Conservation (phyloP, 1,140 invertebrate genomes). For the Drosophila teissieri region DNA sequence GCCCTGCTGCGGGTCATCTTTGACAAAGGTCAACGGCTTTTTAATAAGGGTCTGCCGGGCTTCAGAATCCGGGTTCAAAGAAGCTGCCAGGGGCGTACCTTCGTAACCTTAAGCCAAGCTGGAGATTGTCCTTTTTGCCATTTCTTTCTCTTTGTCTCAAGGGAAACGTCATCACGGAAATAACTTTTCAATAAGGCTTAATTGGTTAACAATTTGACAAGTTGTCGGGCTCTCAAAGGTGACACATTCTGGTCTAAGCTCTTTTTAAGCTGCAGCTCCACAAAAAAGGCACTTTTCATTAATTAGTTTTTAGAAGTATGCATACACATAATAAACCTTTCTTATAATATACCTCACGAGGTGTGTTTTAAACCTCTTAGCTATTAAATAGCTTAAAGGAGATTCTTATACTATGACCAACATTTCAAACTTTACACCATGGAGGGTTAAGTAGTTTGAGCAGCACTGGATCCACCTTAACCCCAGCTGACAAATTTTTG, state of each 20-base stretch:
- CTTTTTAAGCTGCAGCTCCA: background rate
- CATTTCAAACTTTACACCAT: constrained; percentile 5
- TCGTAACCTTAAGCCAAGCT: constrained; percentile 27
- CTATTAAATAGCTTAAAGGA: background rate
- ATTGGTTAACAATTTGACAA: constrained; percentile 54
- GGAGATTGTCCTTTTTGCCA: constrained; percentile 1
- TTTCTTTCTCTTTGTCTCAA: constrained; percentile 9
- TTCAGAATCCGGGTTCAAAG: constrained; percentile 3
- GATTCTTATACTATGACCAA: background rate
- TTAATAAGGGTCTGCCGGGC: constrained; percentile 29
- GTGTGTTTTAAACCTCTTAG: no score
- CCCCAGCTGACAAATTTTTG: constrained; percentile 49
- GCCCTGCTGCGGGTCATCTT: constrained; percentile 7
- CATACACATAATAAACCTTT: no score
- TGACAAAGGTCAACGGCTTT: constrained; percentile 45
- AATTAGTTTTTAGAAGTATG: constrained; percentile 21
- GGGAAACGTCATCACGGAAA: constrained; percentile 18
- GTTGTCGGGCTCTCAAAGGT: constrained; percentile 18
- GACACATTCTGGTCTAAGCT: constrained; percentile 23
- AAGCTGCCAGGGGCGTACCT: background rate
- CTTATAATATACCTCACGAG: no score
- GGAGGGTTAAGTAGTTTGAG: constrained; percentile 32
- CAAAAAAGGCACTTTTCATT: constrained; percentile 2
- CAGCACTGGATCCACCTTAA: constrained; percentile 27
- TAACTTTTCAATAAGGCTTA: constrained; percentile 33